Evolutionary conservation across 2,797 vertebrate genomes (phyloP), one percentile per base, ranked within the genome.

Genomic region (Chrysocyon brachyurus): DNA sequence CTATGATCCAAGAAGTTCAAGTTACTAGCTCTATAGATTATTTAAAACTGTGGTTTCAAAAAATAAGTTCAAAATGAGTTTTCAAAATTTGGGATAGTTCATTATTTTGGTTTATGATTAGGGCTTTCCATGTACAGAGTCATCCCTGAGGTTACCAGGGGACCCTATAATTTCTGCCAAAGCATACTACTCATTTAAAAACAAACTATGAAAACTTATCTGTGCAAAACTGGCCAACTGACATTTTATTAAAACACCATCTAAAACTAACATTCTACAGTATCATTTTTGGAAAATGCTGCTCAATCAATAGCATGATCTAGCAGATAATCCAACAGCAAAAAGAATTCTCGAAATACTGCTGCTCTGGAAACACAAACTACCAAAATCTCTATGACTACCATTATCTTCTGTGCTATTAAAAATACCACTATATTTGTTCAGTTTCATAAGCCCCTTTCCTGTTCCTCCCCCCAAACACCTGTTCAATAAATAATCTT

Each of bases 211-310:
- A 97, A 96, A 98, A 98, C 52, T 87, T 96, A 93, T 96, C 92
- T 94, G 64, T 12, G 3, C 66, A 33, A 77, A 93, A 87, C 61
- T 17, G 46, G 26, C 81, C 91, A 92, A 84, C 0, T 15, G 95
- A 90, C 78, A 79, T 57, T 81, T 68, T 61, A 96, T n/a, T 81
- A 97, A 95, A 97, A 94, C 68, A 70, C 49, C 83, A 91, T 97
- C 98, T 98, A 98, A 98, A 98, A 97, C 86, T 92, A 98, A 98
- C 95, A 98, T 86, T 93, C 90, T 97, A 94, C 93, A 87, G 28
- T 88, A 95, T 96, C 26, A 19, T 66, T 85, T 52, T 70, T 97
- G 96, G 97, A 98, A 98, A 96, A 92, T 56, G 56, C 54, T 49
- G 40, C 66, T 95, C 36, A 12, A 12, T 86, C 81, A 77, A 97